These are phyloP conservation scores for Furcula furcula DNA, from an alignment of 2,888 invertebrate species.

Conservation along the genomic window DNA sequence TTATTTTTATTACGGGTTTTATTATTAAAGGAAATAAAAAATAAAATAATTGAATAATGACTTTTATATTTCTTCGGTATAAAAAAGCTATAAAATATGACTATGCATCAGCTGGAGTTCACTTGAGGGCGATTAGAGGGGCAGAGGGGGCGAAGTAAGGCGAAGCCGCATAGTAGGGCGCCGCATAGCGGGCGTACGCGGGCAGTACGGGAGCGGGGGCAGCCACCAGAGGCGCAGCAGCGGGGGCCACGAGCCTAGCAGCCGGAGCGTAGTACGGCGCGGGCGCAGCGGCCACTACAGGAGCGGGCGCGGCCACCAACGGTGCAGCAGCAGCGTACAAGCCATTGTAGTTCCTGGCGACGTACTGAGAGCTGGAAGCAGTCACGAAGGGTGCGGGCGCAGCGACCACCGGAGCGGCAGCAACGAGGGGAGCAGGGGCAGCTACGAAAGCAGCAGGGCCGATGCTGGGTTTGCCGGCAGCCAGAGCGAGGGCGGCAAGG, in stretches of 20 bases:
- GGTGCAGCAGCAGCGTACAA: slow-evolving; percentile 73
- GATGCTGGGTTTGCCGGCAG: slow-evolving; percentile 55
- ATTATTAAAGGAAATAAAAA: no score
- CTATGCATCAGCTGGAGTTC: slow-evolving; percentile 48
- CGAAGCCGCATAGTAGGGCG: slow-evolving; percentile 41
- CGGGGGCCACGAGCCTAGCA: slow-evolving; percentile 29
- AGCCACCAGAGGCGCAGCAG: slow-evolving; percentile 37
- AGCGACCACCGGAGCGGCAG: slow-evolving; percentile 59
- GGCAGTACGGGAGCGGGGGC: slow-evolving; percentile 49
- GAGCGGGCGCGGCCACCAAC: slow-evolving; percentile 65
- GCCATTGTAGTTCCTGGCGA: slow-evolving; percentile 83
- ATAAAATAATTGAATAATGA: slow-evolving; percentile 5
- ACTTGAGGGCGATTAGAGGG: slow-evolving; percentile 56
- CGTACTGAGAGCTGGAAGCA: slow-evolving; percentile 83
- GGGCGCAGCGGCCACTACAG: slow-evolving; percentile 49
- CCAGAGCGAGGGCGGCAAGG: slow-evolving; percentile 58
- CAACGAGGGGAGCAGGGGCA: slow-evolving; percentile 52
- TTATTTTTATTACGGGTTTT: no score
- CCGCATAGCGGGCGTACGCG: slow-evolving; percentile 34
- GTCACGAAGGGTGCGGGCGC: slow-evolving; percentile 83
- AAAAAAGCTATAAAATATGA: slow-evolving; percentile 36
- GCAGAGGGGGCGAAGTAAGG: slow-evolving; percentile 58
- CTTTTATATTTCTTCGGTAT: slow-evolving; percentile 22
- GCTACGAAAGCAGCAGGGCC: slow-evolving; percentile 51
- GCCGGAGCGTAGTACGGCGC: slow-evolving; percentile 42